Evolutionary conservation across 2,113 vertebrate species (phyloP), one percentile per base, ranked within the genome.

Genomic region (Climacteris rufus): DNA sequence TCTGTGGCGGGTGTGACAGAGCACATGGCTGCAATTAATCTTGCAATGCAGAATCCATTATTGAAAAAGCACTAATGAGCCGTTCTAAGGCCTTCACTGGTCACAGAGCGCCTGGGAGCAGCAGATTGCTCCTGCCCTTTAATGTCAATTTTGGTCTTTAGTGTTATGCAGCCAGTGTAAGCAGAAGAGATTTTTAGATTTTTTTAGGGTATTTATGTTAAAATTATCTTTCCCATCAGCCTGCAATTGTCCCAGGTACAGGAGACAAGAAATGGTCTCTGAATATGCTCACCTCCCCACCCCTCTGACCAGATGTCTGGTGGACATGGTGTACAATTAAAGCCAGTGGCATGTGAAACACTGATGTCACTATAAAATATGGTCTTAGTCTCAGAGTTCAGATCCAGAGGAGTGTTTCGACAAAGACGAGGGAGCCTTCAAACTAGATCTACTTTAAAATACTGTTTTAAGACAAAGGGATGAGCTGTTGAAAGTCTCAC

Each of bases 31-130:
- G 94, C 91, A 97, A 97, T 97, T 97, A 97, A 97, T 97, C 96
- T 97, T 96, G 90, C 20, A 10, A 40, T 96, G 94, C 91, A 96
- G 92, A 96, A 97, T 96, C 95, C 87, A 96, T 97, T 97, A 97
- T 96, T 96, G 95, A 96, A 95, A 96, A 96, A 96, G 95, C 92
- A 94, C 94, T 96, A 97, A 97, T 97, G 96, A 97, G 96, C 93
- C 45, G 2, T 97, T 96, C 93, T 83, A 94, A 95, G 94, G 96
- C 97, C 92, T 89, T 84, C 90, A 63, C 91, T 97, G 97, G 95
- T 95, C 96, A 93, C 93, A 92, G 94, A 94, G 78, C 0, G 13
- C 88, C 94, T 96, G 93, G 89, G 77, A 96, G 91, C 95, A 97
- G 93, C 96, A 97, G 93, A 96, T 94, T 96, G 80, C 94, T 96